Evolutionary conservation across 2,888 invertebrate genomes (phyloP), one percentile per base, ranked within the genome.

Genomic region (Amblyjoppa fuscipennis): DNA sequence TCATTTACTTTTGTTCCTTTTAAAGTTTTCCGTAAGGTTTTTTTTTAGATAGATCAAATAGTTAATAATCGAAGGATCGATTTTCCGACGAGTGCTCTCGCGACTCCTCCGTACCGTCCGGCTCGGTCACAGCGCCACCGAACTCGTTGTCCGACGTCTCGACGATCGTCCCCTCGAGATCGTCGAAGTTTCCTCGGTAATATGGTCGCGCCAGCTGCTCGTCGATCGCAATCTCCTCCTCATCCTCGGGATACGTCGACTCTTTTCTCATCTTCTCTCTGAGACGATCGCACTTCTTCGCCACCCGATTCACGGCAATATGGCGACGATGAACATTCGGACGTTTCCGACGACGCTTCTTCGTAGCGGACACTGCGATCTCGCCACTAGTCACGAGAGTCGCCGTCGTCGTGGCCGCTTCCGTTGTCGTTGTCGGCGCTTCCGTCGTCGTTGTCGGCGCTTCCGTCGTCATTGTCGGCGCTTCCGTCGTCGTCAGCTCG

Each of bases 281-380:
- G 3, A 51, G 61, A n/a, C 51, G 49, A 16, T 53, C 70, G 70
- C 81, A 75, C 41, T 70, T 75, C 25, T 66, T 77, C 28, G 3
- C 20, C 1, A 49, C 13, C 0, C 4, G 34, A 6, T 11, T 20
- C 6, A 9, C n/a, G 16, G 64, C 1, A 53, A 41, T 66, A 20
- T 38, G 56, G 2, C 49, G 51, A 45, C 49, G n/a, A 61, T 25
- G 13, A 51, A 0, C 68, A 0, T 31, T 31, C 20, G 77, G 81
- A 51, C 38, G 49, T 51, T 73, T 53, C 16, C 13, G 61, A 38
- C 59, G 59, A 59, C 3, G 20, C 13, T 25, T 59, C 28, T 28
- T 59, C 25, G 2, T 59, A 11, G 20, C 13, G 3, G 25, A 1
- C 11, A 4, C 59, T 3, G 11, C 59, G 11, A n/a, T 49, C 0